Evolutionary conservation across 2,797 vertebrate species (phyloP).

Genomic region (Tapera naevia): DNA sequence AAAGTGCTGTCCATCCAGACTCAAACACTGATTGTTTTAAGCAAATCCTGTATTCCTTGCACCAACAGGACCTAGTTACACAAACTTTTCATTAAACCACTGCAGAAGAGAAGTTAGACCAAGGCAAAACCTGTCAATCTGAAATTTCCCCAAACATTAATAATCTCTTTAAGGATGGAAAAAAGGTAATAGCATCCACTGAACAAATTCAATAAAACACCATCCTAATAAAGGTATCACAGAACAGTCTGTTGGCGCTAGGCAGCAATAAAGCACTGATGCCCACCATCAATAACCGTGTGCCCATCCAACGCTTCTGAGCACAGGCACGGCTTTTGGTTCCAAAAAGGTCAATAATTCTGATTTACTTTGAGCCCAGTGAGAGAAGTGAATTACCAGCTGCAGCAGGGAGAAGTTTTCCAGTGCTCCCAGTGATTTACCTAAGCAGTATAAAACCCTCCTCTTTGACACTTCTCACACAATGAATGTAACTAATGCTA

Average conservation of each 20-base stretch:
- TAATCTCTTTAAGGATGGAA: neutral
- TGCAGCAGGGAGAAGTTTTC: neutral
- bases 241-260: neutral
- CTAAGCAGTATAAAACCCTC: neutral
- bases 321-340: neutral
- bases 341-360: neutral
- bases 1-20: neutral
- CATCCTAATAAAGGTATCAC: neutral
- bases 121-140: neutral
- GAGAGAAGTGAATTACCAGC: neutral
- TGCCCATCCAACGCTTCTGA: neutral
- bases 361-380: neutral
- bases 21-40: neutral
- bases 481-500: neutral
- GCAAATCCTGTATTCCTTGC: neutral
- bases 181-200: neutral
- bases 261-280: neutral
- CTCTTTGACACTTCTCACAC: neutral
- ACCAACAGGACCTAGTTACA: neutral
- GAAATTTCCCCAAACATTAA: neutral
- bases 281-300: neutral
- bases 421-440: neutral
- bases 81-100: neutral
- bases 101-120: neutral
- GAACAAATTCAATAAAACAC: neutral